Base-by-base conservation (phyloP, 1,140 invertebrate species). In the Heliconius nattereri region DNA sequence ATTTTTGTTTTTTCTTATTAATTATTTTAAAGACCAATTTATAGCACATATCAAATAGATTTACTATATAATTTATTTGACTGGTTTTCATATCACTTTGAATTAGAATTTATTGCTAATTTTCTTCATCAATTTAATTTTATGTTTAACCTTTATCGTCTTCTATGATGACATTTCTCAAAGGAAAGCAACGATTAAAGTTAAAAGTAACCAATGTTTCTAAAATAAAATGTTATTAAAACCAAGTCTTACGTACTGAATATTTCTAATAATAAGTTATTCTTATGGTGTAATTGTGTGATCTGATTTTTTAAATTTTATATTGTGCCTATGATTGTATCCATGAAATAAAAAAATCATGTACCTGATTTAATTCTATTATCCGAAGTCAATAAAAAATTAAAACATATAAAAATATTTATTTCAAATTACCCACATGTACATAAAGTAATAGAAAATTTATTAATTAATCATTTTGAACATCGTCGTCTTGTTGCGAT, bases 401-500 rank as follows among this genome's bases (percentile, higher is more conserved):
- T 66, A 29, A 66, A 60, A 66, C 8, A 66, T 5, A 26, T 26
- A 3, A 13, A 13, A 66, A 8, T 66, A 11, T 66, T 66, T 66
- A 66, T 66, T 66, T 23, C n/a, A 20, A 29, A 29, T 66, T 66
- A 26, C 13, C 23, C 26, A 26, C 8, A 13, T 66, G 26, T 66
- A 66, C 3, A 26, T 29, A 29, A 16, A 66, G 6, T 66, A 29
- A 66, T 66, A 66, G 13, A 66, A 66, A 26, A 29, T 6, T 13
- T 0, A 16, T 29, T 11, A 26, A 26, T 66, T 66, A 66, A 66
- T 16, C 60, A 66, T 29, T 66, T 66, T 66, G 26, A 20, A 35
- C 71, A 20, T 88, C 86, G 45, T 87, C 85, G 13, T 87, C 87
- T 70, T 81, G 85, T 81, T 89, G 85, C n/a, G 86, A 83, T 57